Conservation (phyloP, 2,113 vertebrate species). For the Mobula birostris region DNA sequence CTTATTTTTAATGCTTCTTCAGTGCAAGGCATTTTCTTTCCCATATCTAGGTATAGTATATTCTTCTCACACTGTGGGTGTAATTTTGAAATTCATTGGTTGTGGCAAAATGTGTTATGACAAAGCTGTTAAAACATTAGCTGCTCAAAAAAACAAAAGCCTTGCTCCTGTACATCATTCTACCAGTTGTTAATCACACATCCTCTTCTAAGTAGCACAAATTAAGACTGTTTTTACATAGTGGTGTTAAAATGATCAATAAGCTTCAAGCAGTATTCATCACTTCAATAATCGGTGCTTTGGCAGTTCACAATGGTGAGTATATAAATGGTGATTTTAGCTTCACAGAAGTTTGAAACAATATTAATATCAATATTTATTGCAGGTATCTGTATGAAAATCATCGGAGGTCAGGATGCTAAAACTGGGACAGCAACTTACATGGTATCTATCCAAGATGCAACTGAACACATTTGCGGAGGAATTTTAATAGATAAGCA, state of each 20-base stretch:
- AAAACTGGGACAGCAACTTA: not conserved
- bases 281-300: not conserved
- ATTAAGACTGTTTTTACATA: not conserved
- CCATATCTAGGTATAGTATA: not conserved
- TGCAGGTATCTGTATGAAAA: not conserved
- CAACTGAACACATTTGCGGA: not conserved
- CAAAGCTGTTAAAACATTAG: not conserved
- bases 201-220: not conserved
- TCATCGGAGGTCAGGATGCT: not conserved
- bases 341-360: not conserved
- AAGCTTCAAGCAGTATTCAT: not conserved
- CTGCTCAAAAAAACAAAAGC: no score
- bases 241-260: not conserved
- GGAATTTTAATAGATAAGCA: not conserved
- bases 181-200: slow-evolving; percentile 13
- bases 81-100: not conserved
- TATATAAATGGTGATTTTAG: not conserved
- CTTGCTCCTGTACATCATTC: not conserved
- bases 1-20: not conserved
- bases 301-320: not conserved
- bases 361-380: not conserved
- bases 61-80: not conserved
- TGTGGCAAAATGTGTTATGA: not conserved
- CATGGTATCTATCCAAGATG: slow-evolving; percentile 1
- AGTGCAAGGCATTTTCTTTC: not conserved